Conservation (phyloP, 2,888 invertebrate genomes). For the Icerya purchasi region DNA sequence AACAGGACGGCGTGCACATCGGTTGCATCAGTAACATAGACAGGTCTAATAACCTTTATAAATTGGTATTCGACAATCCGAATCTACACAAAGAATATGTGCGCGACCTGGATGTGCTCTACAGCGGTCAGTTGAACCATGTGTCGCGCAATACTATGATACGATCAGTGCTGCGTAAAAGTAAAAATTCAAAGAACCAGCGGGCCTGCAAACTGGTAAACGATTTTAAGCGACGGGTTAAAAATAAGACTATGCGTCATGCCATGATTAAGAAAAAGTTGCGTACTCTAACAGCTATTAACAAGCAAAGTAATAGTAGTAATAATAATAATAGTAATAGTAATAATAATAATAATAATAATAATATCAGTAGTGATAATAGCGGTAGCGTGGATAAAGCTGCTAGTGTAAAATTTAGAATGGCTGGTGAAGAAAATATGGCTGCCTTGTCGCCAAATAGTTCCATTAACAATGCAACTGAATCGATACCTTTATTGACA, state of each 20-base stretch:
- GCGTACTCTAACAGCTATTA: too few relatives aligned
- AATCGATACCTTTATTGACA: too few relatives aligned
- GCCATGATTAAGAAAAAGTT: too few relatives aligned
- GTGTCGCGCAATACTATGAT: not conserved
- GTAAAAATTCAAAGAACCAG: not conserved
- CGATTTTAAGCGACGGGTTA: too few relatives aligned
- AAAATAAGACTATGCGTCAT: too few relatives aligned
- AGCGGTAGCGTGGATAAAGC: too few relatives aligned
- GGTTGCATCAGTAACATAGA: conserved; percentile 89
- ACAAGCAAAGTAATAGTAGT: not conserved
- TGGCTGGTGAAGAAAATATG: too few relatives aligned
- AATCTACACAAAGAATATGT: conserved; percentile 88
- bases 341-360: not conserved
- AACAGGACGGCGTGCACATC: conserved; percentile 87
- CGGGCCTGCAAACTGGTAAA: too few relatives aligned
- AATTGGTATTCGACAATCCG: conserved; percentile 79
- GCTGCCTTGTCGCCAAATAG: too few relatives aligned
- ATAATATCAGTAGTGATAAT: too few relatives aligned
- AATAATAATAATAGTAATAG: not conserved
- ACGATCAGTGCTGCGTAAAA: not conserved
- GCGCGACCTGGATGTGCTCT: conserved; percentile 87
- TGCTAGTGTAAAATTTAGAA: too few relatives aligned
- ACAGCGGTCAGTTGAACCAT: conserved; percentile 47
- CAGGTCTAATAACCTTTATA: conserved; percentile 78
- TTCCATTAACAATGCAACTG: too few relatives aligned